phyloP scores from a whole-genome alignment of 2,888 invertebrate species.

The Cyrtodaria siliqua region DNA sequence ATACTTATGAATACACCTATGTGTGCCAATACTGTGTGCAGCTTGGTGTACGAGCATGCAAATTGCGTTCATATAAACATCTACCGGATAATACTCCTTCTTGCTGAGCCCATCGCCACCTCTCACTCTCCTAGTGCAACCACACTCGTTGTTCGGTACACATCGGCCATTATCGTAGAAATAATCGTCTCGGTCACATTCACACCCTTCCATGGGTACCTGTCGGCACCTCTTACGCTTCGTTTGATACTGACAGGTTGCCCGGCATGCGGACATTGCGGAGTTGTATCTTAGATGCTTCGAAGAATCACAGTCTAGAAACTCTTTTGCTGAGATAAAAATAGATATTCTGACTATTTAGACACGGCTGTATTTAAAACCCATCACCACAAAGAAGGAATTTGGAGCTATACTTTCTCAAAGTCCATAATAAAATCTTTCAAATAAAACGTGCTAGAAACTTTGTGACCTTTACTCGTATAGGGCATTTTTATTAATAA shows the following conservation, averaged over 20 bases:
- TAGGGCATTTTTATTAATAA: too few relatives aligned
- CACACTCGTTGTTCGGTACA: slow-evolving; percentile 16
- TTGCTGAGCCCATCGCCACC: neutral
- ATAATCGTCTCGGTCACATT: neutral
- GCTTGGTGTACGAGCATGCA: neutral
- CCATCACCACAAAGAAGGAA: too few relatives aligned
- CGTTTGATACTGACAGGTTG: slow-evolving; percentile 4
- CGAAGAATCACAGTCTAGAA: slow-evolving; percentile 3
- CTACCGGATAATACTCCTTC: neutral
- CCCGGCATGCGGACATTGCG: neutral
- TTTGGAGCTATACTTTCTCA: too few relatives aligned
- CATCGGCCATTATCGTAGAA: slow-evolving; percentile 4
- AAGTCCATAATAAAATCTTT: too few relatives aligned
- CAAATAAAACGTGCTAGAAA: too few relatives aligned
- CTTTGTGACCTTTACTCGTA: too few relatives aligned
- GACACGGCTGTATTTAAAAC: too few relatives aligned
- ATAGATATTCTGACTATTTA: too few relatives aligned
- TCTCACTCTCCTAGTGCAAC: neutral
- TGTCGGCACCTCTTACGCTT: neutral
- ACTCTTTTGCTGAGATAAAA: slow-evolving; percentile 12
- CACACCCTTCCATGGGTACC: slow-evolving; percentile 7
- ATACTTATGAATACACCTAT: too few relatives aligned
- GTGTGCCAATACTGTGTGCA: too few relatives aligned
- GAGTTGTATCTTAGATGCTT: slow-evolving; percentile 2
- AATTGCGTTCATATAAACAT: neutral